These are phyloP conservation scores for Eupithecia insigniata DNA, from an alignment of 2,888 invertebrate species.

Conservation along the genomic window DNA sequence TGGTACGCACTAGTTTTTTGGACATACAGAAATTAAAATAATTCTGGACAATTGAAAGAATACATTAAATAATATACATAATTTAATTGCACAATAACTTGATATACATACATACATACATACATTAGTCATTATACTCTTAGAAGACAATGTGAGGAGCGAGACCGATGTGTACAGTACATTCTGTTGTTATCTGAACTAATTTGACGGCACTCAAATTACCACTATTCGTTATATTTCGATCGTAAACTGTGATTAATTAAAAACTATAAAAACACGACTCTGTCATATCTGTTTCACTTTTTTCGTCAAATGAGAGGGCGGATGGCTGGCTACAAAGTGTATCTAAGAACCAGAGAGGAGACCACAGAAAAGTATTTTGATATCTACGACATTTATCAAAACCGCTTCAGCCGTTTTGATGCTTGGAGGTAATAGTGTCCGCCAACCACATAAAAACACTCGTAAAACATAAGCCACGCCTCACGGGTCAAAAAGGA, in stretches of 20 bases:
- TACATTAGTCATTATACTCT: not conserved
- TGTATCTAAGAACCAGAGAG: too few species aligned
- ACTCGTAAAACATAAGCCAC: too few species aligned
- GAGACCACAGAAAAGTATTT: too few species aligned
- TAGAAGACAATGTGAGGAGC: not conserved
- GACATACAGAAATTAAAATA: not conserved
- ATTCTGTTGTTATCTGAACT: too few species aligned
- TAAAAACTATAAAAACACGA: too few species aligned
- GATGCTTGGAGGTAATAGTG: not conserved
- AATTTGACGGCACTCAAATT: not conserved
- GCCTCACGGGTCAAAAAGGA: too few species aligned
- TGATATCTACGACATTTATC: too few species aligned
- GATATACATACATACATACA: not conserved
- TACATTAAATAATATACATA: not conserved
- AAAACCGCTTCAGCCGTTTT: too few species aligned
- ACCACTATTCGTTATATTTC: not conserved
- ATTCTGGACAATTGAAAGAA: not conserved
- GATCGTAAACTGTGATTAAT: not conserved
- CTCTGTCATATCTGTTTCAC: not conserved
- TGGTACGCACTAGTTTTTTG: too few species aligned
- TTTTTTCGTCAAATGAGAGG: not conserved
- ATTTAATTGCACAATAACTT: conserved; percentile 8
- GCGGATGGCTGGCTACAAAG: too few species aligned
- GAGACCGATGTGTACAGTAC: not conserved
- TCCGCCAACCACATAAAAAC: too few species aligned